Evolutionary conservation across 2,888 invertebrate genomes (phyloP), one percentile per base, ranked within the genome.

Genomic region (Meghimatium bilineatum): DNA sequence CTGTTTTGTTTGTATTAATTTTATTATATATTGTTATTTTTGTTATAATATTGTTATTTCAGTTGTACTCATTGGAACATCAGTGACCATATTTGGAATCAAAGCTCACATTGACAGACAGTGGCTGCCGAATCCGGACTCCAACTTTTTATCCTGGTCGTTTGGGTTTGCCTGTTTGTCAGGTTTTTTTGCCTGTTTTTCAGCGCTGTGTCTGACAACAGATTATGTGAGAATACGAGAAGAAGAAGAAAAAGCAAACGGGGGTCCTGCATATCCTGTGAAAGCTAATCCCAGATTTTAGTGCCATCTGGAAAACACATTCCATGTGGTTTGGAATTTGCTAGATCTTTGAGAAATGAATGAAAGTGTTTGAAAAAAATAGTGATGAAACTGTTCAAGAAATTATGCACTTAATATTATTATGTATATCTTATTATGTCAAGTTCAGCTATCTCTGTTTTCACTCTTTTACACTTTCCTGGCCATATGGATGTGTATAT

Each of bases 61-160:
- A 98, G 98, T 96, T 72, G 92, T 96, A 5, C 95, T 96, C 91
- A 97, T 97, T 1, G 95, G 95, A n/a, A 95, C 98, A 6, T 89
- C 89, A 1, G 83, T 89, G 34, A 88, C 89, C 84, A 95, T 98
- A 0, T 99, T 99, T 93, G 98, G 97, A 0, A 95, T 96, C 63
- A 95, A 96, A 89, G 97, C 97, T 0, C 98, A 98, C 67, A 88
- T 87, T 0, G 91, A 91, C 77, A 84, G 91, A 69, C 89, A 90
- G 92, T 98, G 97, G 85, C 97, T 98, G 97, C 97, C 97, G 0
- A 97, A 98, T 93, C 98, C 98, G 0, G 96, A 96, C 23, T 98
- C 98, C 93, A 99, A 98, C 94, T 98, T 97, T 94, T 96, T 98
- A 88, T 98, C 98, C 6, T 98, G 98, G 97, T 98, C 98, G 0